Percentiles rank a stretch among this genome's conserved stretches.
These are phyloP conservation scores for Addax nasomaculatus DNA, from an alignment of 2,113 vertebrate genomes.

Conservation along the genomic window DNA sequence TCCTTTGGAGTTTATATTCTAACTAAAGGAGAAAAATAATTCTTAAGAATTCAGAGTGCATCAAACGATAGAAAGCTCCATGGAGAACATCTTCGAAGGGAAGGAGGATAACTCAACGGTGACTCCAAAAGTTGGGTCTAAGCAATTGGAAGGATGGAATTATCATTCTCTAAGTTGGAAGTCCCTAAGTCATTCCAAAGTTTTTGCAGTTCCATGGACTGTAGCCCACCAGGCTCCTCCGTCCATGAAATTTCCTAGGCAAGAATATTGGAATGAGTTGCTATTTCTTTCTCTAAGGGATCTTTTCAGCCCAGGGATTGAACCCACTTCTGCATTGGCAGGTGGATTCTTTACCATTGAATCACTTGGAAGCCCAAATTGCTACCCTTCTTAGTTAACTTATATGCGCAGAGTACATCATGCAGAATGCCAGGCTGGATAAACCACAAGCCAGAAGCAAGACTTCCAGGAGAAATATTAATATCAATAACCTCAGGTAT, in stretches of 20 bases:
- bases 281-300: neutral
- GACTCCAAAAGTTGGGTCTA: neutral
- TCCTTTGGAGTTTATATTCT: neutral
- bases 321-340: neutral
- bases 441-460: fast-evolving
- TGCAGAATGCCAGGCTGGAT: neutral
- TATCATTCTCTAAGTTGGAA: neutral
- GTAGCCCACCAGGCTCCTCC: neutral
- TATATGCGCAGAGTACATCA: neutral
- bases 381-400: neutral
- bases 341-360: neutral
- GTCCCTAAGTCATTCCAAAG: neutral
- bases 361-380: neutral
- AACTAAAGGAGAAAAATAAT: neutral
- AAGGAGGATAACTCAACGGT: neutral
- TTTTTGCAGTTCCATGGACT: neutral
- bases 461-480: neutral
- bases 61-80: neutral
- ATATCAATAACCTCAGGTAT: neutral
- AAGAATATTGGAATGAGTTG: neutral
- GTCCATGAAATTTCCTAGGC: neutral
- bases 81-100: neutral
- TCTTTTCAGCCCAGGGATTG: neutral
- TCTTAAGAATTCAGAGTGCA: neutral
- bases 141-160: neutral